Conservation (phyloP, 92 coral and sea anemone genomes). For the Virgularia gustaviana region DNA sequence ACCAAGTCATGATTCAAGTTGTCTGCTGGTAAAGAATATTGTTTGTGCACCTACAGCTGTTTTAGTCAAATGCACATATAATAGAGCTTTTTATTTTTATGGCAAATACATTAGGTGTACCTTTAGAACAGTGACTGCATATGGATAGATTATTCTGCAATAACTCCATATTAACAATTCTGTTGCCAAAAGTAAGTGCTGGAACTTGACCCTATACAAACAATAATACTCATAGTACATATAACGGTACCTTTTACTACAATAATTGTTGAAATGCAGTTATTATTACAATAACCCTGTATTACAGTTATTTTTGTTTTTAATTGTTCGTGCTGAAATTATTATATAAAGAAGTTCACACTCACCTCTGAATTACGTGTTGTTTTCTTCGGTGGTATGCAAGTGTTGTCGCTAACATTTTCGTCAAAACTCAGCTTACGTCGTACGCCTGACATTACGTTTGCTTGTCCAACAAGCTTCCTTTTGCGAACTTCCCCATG, state of each 20-base stretch:
- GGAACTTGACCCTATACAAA: no score
- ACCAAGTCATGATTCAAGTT: no score
- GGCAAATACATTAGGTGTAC: background rate
- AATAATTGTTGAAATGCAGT: background rate
- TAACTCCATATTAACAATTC: constrained; percentile 24
- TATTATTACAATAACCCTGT: background rate
- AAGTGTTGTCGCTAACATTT: no score
- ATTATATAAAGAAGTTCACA: background rate
- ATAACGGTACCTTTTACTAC: background rate
- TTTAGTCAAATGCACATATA: background rate
- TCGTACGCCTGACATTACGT: background rate
- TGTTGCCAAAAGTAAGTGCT: constrained; percentile 3
- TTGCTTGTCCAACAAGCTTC: background rate
- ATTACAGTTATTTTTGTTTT: background rate
- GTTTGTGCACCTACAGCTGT: no score
- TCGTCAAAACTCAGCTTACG: background rate
- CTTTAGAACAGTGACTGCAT: constrained; percentile 28
- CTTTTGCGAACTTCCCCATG: background rate
- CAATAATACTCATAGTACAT: no score
- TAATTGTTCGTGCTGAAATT: background rate
- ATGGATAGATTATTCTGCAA: background rate
- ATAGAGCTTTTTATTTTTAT: background rate
- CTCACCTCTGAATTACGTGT: background rate
- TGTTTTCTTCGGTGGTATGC: background rate
- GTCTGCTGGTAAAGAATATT: no score